Evolutionary conservation across 2,797 vertebrate species (phyloP).

Genomic region (Sebastes cheni): DNA sequence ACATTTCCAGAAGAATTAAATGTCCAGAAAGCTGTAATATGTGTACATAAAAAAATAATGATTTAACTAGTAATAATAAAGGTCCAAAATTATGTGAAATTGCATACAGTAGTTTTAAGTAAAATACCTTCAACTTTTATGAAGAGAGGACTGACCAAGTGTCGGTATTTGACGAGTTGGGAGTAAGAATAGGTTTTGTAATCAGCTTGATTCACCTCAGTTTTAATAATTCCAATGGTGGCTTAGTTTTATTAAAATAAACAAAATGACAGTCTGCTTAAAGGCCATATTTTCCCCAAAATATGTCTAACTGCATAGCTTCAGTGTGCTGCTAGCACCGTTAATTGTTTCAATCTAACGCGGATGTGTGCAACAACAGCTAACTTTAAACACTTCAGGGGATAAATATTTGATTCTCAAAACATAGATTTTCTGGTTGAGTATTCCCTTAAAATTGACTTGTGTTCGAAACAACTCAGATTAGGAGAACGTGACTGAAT

Average conservation of each 20-base stretch:
- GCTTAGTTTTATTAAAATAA: neutral
- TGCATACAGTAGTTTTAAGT: too few relatives aligned
- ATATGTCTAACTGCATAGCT: neutral
- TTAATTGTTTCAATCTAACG: neutral
- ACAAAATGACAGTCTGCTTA: neutral
- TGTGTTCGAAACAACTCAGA: neutral
- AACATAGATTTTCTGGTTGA: neutral
- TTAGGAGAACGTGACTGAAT: neutral
- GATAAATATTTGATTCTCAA: neutral
- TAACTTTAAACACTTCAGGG: neutral
- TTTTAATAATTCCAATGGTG: neutral
- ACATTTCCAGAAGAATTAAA: too few relatives aligned
- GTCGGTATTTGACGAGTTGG: too few relatives aligned
- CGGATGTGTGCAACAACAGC: neutral
- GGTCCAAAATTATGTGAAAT: too few relatives aligned
- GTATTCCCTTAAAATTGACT: neutral
- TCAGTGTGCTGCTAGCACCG: neutral
- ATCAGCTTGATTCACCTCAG: neutral
- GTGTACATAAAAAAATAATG: too few relatives aligned
- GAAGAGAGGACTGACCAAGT: too few relatives aligned
- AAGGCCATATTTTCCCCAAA: neutral
- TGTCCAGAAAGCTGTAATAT: rapidly evolving
- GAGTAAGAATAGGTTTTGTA: too few relatives aligned
- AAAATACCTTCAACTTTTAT: too few relatives aligned
- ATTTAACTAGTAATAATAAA: too few relatives aligned